Evolutionary conservation across 2,888 invertebrate genomes (phyloP).

Genomic region (Priocnemis perturbator): DNA sequence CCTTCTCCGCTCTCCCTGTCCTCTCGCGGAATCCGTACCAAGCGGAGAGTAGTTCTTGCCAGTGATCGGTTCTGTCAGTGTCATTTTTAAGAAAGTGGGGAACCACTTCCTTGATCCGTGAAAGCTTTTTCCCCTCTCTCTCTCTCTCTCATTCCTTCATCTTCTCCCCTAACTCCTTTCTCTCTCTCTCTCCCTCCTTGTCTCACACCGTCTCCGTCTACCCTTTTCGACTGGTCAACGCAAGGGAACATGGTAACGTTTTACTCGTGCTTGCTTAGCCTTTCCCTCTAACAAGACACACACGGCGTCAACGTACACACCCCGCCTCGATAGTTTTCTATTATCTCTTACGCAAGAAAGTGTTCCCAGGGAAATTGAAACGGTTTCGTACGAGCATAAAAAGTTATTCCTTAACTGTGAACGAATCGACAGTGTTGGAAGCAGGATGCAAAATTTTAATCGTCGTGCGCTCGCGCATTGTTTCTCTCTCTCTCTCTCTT

Average conservation of each 20-base stretch:
- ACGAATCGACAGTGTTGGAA: too few relatives aligned
- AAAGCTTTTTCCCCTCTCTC: neutral
- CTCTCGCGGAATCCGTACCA: constrained; percentile 33
- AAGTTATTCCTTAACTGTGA: too few relatives aligned
- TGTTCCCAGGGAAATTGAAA: too few relatives aligned
- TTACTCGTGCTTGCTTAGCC: neutral
- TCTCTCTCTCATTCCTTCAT: constrained; percentile 29
- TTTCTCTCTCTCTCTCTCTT: constrained; percentile 2
- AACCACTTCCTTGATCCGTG: constrained; percentile 24
- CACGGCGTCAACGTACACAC: too few relatives aligned
- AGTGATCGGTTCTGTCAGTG: constrained; percentile 68
- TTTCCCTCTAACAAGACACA: neutral
- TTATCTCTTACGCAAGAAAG: too few relatives aligned
- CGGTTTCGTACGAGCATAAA: too few relatives aligned
- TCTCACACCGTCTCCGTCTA: constrained; percentile 4
- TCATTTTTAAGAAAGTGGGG: constrained; percentile 49
- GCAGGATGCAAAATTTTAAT: too few relatives aligned
- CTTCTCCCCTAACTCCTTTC: constrained; percentile 30
- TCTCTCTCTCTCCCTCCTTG: constrained; percentile 19
- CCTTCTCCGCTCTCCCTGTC: constrained; percentile 3
- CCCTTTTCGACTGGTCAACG: constrained; percentile 20
- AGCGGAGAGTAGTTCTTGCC: constrained; percentile 64
- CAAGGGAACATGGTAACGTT: constrained; percentile 42
- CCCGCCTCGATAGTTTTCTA: too few relatives aligned
- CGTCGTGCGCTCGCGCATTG: too few relatives aligned